Evolutionary conservation across 2,888 invertebrate species (phyloP).

Genomic region (Campaea margaritaria): DNA sequence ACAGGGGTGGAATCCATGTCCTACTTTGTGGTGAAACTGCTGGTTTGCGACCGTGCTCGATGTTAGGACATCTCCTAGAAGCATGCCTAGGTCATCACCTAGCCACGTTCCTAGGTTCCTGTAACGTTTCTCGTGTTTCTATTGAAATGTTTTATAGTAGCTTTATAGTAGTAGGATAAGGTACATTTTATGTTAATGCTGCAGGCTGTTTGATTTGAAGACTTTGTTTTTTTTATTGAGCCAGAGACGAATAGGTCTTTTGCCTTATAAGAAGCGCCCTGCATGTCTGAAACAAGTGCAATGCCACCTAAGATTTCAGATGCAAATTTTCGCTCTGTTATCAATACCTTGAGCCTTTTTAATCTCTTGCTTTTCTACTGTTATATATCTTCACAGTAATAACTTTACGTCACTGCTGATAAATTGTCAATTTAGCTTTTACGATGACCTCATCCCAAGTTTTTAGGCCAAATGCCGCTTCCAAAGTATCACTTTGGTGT

Average conservation of each 20-base stretch:
- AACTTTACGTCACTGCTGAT: neutral
- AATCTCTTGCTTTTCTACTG: too few species aligned
- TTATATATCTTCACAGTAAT: too few species aligned
- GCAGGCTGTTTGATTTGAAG: neutral
- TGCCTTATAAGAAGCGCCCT: too few species aligned
- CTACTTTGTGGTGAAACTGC: slow-evolving; percentile 27
- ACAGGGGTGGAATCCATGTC: slow-evolving; percentile 47
- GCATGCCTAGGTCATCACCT: neutral
- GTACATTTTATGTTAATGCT: too few species aligned
- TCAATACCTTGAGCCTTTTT: too few species aligned
- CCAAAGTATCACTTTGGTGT: slow-evolving; percentile 11
- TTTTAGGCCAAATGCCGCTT: slow-evolving; percentile 12
- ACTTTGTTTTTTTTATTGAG: too few species aligned
- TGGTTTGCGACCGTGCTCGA: slow-evolving; percentile 13
- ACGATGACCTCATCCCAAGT: slow-evolving; percentile 8
- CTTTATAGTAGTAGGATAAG: neutral
- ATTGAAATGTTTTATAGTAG: neutral
- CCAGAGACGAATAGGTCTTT: too few species aligned
- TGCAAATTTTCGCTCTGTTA: too few species aligned
- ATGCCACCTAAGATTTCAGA: too few species aligned
- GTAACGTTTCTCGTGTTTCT: neutral
- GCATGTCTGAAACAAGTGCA: too few species aligned
- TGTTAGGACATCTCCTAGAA: neutral
- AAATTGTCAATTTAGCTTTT: slow-evolving; percentile 8
- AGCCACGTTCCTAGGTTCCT: neutral